Conservation (phyloP, 2,888 invertebrate species). For the Neoascia interrupta region DNA sequence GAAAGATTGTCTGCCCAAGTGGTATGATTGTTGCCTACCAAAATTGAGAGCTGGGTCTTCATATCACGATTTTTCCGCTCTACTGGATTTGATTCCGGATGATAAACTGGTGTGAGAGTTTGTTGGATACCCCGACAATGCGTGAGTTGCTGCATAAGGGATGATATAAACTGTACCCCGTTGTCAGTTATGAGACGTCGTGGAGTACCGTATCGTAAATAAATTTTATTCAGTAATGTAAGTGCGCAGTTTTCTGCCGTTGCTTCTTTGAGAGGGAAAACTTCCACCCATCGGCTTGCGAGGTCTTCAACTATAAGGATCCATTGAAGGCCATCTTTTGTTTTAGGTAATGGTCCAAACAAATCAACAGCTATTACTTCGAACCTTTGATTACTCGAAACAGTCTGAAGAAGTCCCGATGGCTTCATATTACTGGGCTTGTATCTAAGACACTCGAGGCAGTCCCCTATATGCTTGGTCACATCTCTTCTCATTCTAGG, state of each 20-base stretch:
- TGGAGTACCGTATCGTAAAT: slow-evolving; percentile 74
- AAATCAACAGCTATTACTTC: slow-evolving; percentile 65
- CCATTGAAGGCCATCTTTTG: slow-evolving; percentile 69
- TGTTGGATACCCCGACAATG: slow-evolving; percentile 37
- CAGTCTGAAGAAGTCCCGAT: slow-evolving; percentile 59
- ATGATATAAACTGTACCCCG: slow-evolving; percentile 74
- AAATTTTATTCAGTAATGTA: slow-evolving; percentile 73
- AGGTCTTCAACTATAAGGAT: slow-evolving; percentile 72
- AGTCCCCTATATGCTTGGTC: slow-evolving; percentile 21
- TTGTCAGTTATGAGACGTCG: slow-evolving; percentile 75
- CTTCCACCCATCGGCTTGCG: slow-evolving; percentile 71
- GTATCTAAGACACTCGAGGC: slow-evolving; percentile 55
- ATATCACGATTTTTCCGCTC: slow-evolving; percentile 57
- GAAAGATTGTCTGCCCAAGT: slow-evolving; percentile 9
- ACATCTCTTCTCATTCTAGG: slow-evolving; percentile 7
- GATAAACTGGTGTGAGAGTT: slow-evolving; percentile 50
- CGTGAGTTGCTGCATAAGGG: slow-evolving; percentile 74
- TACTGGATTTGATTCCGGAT: slow-evolving; percentile 62
- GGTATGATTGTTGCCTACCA: not conserved
- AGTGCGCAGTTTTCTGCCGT: slow-evolving; percentile 73
- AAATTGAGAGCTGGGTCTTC: slow-evolving; percentile 6
- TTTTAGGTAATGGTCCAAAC: slow-evolving; percentile 58
- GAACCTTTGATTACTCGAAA: slow-evolving; percentile 54
- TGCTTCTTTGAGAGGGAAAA: slow-evolving; percentile 73
- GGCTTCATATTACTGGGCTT: slow-evolving; percentile 68